Evolutionary conservation across 2,113 vertebrate species (phyloP).

Genomic region (Myotis davidii): DNA sequence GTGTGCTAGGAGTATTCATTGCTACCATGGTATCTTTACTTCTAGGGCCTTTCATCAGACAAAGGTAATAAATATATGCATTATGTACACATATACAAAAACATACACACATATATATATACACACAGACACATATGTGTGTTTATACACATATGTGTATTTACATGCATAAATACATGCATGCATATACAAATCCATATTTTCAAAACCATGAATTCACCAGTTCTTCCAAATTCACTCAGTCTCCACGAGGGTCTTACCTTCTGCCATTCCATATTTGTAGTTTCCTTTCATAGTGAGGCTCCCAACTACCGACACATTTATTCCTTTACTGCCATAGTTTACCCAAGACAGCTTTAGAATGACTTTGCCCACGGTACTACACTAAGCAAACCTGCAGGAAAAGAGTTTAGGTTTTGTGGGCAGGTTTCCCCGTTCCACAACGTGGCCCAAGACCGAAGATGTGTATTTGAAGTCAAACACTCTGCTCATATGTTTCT

Average conservation of each 20-base stretch:
- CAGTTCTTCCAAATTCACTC: not conserved
- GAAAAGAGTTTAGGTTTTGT: not conserved
- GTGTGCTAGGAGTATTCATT: not conserved
- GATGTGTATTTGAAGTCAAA: not conserved
- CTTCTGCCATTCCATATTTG: not conserved
- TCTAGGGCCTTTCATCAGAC: not conserved
- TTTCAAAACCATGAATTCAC: not conserved
- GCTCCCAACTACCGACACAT: not conserved
- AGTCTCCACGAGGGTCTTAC: not conserved
- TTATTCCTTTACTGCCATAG: not conserved
- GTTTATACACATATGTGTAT: too few species aligned
- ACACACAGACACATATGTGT: too few species aligned
- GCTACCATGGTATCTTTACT: not conserved
- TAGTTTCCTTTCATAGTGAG: not conserved
- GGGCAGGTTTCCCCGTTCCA: not conserved
- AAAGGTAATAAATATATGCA: not conserved
- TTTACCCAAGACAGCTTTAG: not conserved
- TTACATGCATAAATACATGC: too few species aligned
- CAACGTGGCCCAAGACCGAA: too few species aligned
- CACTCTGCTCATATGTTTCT: not conserved
- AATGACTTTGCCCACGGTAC: not conserved
- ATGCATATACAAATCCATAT: not conserved
- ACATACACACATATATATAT: not conserved
- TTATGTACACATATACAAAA: not conserved
- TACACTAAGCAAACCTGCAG: not conserved